A percentile compares a stretch with the other conserved stretches of the same genome.
These are phyloP conservation scores for Apostichopus leukothele DNA, from an alignment of 53 echinoderm and acorn worm species.

Conservation along the genomic window DNA sequence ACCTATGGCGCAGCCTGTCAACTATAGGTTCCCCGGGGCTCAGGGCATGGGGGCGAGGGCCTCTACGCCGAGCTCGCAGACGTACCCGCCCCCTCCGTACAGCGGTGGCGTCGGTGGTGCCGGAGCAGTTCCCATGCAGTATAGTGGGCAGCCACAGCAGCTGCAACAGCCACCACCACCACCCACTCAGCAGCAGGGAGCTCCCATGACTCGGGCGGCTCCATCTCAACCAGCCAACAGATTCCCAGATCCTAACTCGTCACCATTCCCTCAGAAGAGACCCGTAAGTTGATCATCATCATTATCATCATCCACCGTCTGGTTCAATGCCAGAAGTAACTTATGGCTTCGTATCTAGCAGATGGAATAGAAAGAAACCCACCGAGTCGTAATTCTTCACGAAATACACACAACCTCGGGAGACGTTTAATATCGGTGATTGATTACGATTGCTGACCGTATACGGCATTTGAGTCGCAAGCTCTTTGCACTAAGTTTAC, in stretches of 20 bases:
- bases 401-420: too few species aligned
- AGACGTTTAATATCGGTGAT: too few species aligned
- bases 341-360: too few species aligned
- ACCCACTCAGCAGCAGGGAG: constrained; percentile 49
- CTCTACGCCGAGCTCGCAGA: constrained; percentile 69
- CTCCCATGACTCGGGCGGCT: constrained; percentile 53
- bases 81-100: constrained; percentile 51
- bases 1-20: constrained; percentile 30
- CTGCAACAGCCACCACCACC: constrained; percentile 57
- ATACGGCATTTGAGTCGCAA: too few species aligned
- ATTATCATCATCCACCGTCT: too few species aligned
- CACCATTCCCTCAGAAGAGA: constrained; percentile 92
- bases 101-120: constrained; percentile 3
- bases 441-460: too few species aligned
- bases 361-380: too few species aligned
- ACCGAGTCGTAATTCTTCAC: too few species aligned
- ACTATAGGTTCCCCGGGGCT: constrained; percentile 29
- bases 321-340: too few species aligned
- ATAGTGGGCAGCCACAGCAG: constrained; percentile 57
- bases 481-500: too few species aligned
- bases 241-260: constrained; percentile 68
- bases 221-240: constrained; percentile 51
- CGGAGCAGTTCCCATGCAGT: constrained; percentile 36
- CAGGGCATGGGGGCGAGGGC: constrained; percentile 63
- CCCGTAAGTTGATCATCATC: constrained; percentile 65